Conservation (phyloP, 2,888 invertebrate genomes). For the Mythimna ferrago region DNA sequence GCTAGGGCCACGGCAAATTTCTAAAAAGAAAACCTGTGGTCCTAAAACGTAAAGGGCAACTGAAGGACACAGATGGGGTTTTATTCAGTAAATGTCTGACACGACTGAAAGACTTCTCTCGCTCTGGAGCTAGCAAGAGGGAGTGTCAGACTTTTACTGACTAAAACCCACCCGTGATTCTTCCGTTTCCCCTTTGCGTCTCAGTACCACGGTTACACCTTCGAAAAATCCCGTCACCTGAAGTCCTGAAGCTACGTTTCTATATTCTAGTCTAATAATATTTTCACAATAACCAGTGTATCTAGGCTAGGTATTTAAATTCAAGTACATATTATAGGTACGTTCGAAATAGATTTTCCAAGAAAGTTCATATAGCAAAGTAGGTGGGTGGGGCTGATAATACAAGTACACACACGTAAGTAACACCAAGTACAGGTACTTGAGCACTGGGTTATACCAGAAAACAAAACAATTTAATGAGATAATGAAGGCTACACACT, state of each 20-base stretch:
- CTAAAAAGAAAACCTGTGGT: no score
- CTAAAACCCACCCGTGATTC: not conserved
- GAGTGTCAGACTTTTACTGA: not conserved
- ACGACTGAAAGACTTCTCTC: not conserved
- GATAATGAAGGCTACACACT: slow-evolving; percentile 8
- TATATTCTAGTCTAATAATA: not conserved
- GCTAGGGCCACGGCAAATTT: no score
- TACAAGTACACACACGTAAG: not conserved
- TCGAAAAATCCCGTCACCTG: not conserved
- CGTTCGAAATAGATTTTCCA: slow-evolving; percentile 3
- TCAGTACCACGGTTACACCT: not conserved
- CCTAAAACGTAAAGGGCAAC: no score
- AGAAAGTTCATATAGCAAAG: not conserved
- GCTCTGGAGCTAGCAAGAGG: not conserved
- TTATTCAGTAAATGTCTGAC: no score
- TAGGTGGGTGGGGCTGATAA: not conserved
- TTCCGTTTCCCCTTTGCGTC: not conserved
- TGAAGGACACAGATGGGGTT: no score
- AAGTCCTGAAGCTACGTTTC: not conserved
- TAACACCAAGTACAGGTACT: not conserved
- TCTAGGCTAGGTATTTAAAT: no score
- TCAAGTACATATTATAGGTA: slow-evolving; percentile 29
- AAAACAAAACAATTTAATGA: slow-evolving; percentile 7
- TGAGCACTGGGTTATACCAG: slow-evolving; percentile 10
- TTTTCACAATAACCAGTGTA: not conserved